Conservation (phyloP, 2,797 vertebrate species). For the Xiphophorus birchmanni region DNA sequence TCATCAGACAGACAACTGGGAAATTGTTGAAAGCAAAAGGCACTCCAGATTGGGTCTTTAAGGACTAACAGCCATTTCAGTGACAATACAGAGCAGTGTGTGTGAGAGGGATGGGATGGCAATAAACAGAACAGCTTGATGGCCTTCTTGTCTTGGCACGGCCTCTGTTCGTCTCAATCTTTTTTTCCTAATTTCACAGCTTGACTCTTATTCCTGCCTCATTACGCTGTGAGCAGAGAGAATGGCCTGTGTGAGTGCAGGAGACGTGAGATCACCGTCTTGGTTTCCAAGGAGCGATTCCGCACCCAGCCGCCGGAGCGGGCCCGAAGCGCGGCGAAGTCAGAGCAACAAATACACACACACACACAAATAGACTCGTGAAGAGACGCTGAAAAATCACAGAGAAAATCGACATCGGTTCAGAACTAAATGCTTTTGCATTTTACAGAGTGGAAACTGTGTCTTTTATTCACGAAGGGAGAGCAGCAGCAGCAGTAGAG, state of each 20-base stretch:
- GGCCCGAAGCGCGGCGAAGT: background rate
- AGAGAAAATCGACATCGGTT: constrained; percentile 43
- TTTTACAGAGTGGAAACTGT: constrained; percentile 15
- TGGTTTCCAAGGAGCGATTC: constrained; percentile 45
- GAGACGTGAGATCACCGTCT: constrained; percentile 35
- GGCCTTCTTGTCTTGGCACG: constrained; percentile 65
- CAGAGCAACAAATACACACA: constrained; percentile 6
- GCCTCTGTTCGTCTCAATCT: constrained; percentile 70
- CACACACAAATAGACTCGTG: constrained; percentile 16
- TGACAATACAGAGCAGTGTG: constrained; percentile 40
- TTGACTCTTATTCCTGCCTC: constrained; percentile 76
- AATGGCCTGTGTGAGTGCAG: constrained; percentile 25
- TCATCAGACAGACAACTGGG: constrained; percentile 32
- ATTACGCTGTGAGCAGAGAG: constrained; percentile 62
- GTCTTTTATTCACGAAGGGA: constrained; percentile 19
- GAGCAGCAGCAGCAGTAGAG: constrained; percentile 2
- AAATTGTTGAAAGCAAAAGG: constrained; percentile 44
- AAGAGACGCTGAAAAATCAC: constrained; percentile 16
- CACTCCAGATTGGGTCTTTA: constrained; percentile 51
- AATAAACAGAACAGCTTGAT: constrained; percentile 73
- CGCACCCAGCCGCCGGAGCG: constrained; percentile 23
- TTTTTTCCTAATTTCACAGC: constrained; percentile 74
- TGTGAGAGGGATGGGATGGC: constrained; percentile 54
- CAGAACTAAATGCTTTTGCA: constrained; percentile 11
- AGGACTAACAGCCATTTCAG: constrained; percentile 55